Evolutionary conservation across 2,888 invertebrate genomes (phyloP).

Genomic region (Drosophila recens): DNA sequence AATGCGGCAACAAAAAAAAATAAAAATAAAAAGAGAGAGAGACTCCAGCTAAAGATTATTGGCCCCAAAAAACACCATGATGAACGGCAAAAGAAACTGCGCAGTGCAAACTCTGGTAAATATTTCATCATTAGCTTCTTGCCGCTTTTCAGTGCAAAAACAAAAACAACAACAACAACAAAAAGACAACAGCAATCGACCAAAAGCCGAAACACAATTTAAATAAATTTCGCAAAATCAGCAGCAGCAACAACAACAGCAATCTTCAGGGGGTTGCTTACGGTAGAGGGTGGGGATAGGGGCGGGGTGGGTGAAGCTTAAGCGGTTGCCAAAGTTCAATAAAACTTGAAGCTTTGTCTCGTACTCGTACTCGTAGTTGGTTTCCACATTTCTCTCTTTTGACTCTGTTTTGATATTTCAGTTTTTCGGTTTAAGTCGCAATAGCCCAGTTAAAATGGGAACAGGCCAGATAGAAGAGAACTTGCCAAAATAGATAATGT

Average conservation of each 20-base stretch:
- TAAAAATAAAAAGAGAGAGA: background rate
- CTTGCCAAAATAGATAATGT: constrained; percentile 60
- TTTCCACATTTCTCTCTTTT: constrained; percentile 24
- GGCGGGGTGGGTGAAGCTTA: background rate
- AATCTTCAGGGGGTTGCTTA: constrained; percentile 13
- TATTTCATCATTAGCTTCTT: constrained; percentile 77
- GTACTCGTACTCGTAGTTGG: constrained; percentile 23
- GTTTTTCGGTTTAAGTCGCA: constrained; percentile 69
- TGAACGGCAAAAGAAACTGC: constrained; percentile 58
- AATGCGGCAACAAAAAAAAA: constrained; percentile 50
- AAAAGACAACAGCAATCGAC: constrained; percentile 2
- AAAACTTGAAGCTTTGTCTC: constrained; percentile 64
- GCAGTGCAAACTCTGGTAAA: constrained; percentile 68
- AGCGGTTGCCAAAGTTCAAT: constrained; percentile 71
- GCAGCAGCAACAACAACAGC: constrained; percentile 40
- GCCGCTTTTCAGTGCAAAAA: constrained; percentile 72
- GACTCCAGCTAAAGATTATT: constrained; percentile 53
- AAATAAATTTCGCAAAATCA: constrained; percentile 76
- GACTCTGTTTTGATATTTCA: constrained; percentile 29
- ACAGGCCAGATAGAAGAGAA: constrained; percentile 57
- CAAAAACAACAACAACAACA: constrained; percentile 19
- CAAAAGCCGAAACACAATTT: constrained; percentile 60
- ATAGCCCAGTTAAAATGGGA: constrained; percentile 79
- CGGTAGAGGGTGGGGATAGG: background rate
- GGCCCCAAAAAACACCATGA: constrained; percentile 55